These are phyloP conservation scores for Suncus etruscus DNA, from an alignment of 2,113 vertebrate genomes.

Conservation along the genomic window DNA sequence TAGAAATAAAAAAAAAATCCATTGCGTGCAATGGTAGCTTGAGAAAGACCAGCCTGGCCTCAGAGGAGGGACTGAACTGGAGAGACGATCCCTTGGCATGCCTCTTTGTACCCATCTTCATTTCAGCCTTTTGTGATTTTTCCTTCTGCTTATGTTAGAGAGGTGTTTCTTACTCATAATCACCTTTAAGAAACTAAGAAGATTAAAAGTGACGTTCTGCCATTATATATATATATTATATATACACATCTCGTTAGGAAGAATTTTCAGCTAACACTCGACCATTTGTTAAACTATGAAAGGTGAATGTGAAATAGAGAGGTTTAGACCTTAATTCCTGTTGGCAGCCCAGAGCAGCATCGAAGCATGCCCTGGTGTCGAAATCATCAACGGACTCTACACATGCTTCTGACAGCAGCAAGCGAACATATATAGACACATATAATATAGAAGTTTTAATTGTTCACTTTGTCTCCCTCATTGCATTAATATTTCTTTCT, in stretches of 20 bases:
- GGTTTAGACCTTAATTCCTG: neutral
- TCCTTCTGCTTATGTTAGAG: neutral
- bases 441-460: neutral
- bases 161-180: neutral
- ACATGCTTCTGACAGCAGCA: neutral
- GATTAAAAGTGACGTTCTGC: neutral
- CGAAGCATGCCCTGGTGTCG: rapidly evolving
- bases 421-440: neutral
- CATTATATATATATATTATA: too few species aligned
- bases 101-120: neutral
- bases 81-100: too few species aligned
- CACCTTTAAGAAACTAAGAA: neutral
- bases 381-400: neutral
- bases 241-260: too few species aligned
- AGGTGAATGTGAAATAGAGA: neutral
- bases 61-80: too few species aligned
- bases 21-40: neutral
- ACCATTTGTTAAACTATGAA: neutral
- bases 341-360: neutral
- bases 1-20: neutral
- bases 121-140: neutral
- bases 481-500: conserved; percentile 19
- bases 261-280: neutral
- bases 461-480: conserved; percentile 12
- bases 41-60: neutral